These are phyloP conservation scores for Eulemur rufifrons DNA, from an alignment of 2,113 vertebrate species.

Conservation along the genomic window DNA sequence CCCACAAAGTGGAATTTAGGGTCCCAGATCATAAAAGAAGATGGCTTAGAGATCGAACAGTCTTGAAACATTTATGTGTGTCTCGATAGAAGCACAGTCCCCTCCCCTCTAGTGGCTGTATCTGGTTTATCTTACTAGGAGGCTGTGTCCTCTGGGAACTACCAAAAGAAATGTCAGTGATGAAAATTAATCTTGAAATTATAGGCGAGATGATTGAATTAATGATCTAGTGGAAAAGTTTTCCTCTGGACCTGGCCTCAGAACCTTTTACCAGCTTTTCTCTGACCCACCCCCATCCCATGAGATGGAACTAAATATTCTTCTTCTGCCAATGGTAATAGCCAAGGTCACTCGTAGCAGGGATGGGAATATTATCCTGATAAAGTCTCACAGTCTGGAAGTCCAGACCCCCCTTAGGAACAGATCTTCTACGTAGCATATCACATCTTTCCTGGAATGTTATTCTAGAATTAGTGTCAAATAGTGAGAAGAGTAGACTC, in stretches of 20 bases:
- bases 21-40: not conserved
- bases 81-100: not conserved
- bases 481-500: not conserved
- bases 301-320: not conserved
- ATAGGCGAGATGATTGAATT: not conserved
- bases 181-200: slow-evolving; percentile 8
- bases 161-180: slow-evolving; percentile 23
- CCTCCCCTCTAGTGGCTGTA: not conserved
- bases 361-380: not conserved
- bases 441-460: not conserved
- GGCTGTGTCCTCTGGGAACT: not conserved
- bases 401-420: not conserved
- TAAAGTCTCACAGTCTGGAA: not conserved
- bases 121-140: not conserved
- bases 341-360: not conserved
- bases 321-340: not conserved
- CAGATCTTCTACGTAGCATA: not conserved
- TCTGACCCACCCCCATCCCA: not conserved
- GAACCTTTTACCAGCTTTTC: not conserved
- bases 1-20: not conserved
- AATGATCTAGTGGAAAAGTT: not conserved
- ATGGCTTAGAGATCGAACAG: not conserved
- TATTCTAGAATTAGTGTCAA: not conserved
- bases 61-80: not conserved
- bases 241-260: not conserved